Conservation (phyloP, 2,888 invertebrate species). For the Calameuta filiformis region DNA sequence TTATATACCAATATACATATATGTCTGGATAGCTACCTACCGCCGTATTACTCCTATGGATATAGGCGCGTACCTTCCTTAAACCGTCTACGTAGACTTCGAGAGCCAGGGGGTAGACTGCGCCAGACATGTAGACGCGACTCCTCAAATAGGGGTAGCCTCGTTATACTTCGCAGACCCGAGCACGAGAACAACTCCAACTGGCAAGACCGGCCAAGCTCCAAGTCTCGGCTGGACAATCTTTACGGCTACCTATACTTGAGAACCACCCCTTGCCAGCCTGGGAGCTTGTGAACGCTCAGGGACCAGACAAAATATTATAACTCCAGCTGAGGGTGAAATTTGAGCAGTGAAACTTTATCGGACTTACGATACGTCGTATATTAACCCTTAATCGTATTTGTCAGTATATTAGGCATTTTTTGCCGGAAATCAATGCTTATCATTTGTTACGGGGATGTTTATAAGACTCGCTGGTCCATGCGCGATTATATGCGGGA, state of each 20-base stretch:
- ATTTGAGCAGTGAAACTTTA: not conserved
- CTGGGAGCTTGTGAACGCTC: not conserved
- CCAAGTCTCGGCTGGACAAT: not conserved
- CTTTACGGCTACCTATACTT: not conserved
- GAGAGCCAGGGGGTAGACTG: not conserved
- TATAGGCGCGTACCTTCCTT: not conserved
- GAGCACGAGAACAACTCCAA: not conserved
- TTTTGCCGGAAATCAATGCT: too few relatives aligned
- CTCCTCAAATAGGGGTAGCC: not conserved
- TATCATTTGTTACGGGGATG: too few relatives aligned
- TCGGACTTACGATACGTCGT: not conserved
- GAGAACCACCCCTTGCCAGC: not conserved
- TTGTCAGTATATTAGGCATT: not conserved
- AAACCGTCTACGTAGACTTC: not conserved
- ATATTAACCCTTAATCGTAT: not conserved
- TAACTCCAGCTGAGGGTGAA: not conserved
- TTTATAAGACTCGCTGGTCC: too few relatives aligned
- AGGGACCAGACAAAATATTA: not conserved
- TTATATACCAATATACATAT: too few relatives aligned
- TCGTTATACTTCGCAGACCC: not conserved
- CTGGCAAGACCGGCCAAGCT: not conserved
- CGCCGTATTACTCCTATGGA: not conserved
- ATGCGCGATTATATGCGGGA: too few relatives aligned
- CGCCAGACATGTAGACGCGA: not conserved
- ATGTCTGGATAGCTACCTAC: not conserved